Evolutionary conservation across 2,113 vertebrate species (phyloP).

Genomic region (Pseudopipra pipra): DNA sequence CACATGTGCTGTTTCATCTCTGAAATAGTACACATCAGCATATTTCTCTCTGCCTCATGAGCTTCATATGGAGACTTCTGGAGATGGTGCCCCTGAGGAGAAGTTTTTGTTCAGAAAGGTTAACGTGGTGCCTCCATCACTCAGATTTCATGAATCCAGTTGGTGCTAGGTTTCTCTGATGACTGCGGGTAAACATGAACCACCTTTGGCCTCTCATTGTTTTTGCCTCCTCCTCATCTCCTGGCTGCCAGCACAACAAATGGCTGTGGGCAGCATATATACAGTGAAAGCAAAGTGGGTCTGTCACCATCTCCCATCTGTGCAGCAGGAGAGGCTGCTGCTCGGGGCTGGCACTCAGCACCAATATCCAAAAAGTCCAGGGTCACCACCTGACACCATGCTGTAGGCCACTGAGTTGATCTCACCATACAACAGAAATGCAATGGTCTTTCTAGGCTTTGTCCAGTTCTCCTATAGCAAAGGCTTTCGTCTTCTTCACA

Average conservation of each 20-base stretch:
- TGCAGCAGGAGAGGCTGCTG: background rate
- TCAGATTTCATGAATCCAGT: fast-evolving
- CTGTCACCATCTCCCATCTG: background rate
- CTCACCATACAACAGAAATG: background rate
- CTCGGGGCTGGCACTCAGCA: fast-evolving
- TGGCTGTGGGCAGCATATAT: background rate
- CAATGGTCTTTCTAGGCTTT: background rate
- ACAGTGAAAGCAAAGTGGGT: background rate
- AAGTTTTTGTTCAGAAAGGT: background rate
- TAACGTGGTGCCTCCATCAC: fast-evolving
- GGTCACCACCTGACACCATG: fast-evolving
- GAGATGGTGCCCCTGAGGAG: background rate
- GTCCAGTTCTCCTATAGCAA: background rate
- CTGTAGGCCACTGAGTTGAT: fast-evolving
- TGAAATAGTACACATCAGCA: background rate
- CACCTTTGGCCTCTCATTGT: background rate
- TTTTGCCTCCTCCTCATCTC: background rate
- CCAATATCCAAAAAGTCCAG: background rate
- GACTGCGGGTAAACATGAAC: background rate
- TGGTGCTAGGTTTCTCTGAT: background rate
- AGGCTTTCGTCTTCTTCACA: background rate
- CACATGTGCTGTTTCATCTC: background rate
- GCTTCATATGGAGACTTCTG: background rate
- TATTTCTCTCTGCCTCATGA: background rate
- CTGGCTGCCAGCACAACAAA: fast-evolving